Evolutionary conservation across 2,113 vertebrate genomes (phyloP).

Genomic region (Edolisoma coerulescens): DNA sequence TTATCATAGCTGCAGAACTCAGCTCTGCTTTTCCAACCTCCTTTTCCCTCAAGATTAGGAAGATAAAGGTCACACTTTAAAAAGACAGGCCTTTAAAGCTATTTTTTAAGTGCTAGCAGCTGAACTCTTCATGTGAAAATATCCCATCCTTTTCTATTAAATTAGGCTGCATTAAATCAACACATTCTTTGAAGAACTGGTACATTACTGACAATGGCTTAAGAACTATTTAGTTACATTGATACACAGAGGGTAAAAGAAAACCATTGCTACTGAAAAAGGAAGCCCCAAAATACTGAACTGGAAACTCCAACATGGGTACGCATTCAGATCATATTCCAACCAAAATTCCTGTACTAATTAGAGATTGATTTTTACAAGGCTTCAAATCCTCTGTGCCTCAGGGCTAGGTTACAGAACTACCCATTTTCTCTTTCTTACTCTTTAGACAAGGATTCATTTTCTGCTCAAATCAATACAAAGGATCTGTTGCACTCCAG

Average conservation of each 20-base stretch:
- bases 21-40: slow-evolving; percentile 22
- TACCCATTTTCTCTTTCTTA: background rate
- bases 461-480: background rate
- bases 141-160: background rate
- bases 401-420: background rate
- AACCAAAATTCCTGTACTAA: slow-evolving; percentile 14
- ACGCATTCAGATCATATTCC: background rate
- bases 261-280: background rate
- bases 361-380: slow-evolving; percentile 1
- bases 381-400: background rate
- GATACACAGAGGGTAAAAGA: background rate
- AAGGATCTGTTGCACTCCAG: background rate
- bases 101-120: background rate
- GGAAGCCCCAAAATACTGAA: background rate
- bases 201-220: background rate
- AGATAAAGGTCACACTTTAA: background rate
- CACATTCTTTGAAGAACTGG: background rate
- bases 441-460: background rate
- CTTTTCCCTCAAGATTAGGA: background rate
- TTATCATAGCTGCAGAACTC: slow-evolving; percentile 22
- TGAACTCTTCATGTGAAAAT: background rate
- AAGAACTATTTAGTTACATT: background rate
- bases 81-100: background rate
- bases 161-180: background rate
- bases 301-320: background rate